Evolutionary conservation across 2,113 vertebrate species (phyloP).

Genomic region (Lucifuga dentata): DNA sequence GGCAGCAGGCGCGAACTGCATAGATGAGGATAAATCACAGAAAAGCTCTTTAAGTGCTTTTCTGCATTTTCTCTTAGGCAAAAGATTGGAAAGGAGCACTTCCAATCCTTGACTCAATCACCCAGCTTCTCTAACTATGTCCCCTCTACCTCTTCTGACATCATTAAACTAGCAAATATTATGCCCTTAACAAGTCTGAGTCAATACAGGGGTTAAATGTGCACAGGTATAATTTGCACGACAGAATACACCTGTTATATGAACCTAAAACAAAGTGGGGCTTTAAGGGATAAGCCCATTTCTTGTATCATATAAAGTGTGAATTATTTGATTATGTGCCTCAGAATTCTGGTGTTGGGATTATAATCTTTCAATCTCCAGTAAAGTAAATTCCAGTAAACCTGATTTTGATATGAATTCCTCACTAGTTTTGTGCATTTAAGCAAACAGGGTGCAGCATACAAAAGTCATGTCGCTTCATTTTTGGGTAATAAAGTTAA

Average conservation of each 20-base stretch:
- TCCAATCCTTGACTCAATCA: slow-evolving; percentile 15
- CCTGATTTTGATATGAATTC: too few species aligned
- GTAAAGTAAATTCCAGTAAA: too few species aligned
- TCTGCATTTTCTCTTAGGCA: slow-evolving; percentile 23
- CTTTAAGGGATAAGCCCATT: too few species aligned
- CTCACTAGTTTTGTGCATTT: slow-evolving; percentile 1
- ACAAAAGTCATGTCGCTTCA: not conserved
- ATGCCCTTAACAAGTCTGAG: not conserved
- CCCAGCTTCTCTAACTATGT: not conserved
- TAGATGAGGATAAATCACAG: slow-evolving; percentile 52
- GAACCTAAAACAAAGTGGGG: too few species aligned
- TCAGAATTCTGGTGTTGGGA: too few species aligned
- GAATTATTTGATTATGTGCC: too few species aligned
- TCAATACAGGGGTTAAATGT: not conserved
- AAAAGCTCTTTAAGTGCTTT: slow-evolving; percentile 8
- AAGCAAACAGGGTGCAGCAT: not conserved
- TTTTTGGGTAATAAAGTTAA: too few species aligned
- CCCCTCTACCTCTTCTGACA: slow-evolving; percentile 3
- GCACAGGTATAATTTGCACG: not conserved
- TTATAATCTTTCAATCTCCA: too few species aligned
- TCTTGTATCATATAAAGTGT: too few species aligned
- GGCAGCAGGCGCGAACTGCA: slow-evolving; percentile 19
- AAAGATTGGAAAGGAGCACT: slow-evolving; percentile 6
- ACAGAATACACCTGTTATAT: not conserved
- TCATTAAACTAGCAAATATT: slow-evolving; percentile 16